Base-by-base conservation (phyloP, 2,888 invertebrate genomes). In the Acrobasis consociella region DNA sequence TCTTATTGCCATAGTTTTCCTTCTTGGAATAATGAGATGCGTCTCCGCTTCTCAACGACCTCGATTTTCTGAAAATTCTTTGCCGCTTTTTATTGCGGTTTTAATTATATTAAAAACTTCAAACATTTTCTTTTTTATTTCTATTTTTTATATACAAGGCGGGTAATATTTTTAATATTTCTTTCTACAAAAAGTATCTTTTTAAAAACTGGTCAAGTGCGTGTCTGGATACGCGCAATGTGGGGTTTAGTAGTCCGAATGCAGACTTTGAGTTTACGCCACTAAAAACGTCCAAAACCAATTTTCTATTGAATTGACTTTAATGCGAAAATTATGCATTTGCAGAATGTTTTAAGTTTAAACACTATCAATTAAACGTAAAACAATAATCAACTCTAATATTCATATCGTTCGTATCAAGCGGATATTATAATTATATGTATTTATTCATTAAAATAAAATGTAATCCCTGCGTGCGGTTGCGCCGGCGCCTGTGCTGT, bases 401-500 rank as follows among this genome's bases (percentile, higher is more conserved):
- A 3, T 13, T n/a, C 13, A 46, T 10, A n/a, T n/a, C n/a, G n/a
- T n/a, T n/a, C n/a, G n/a, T 46, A 56, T 42, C 11, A 52, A 52
- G 37, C 5, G 8, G 31, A 10, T 17, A 51, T 10, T 9, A 46
- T 46, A 13, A n/a, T 31, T 22, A 5, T 9, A 49, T 9, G 7
- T 15, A 59, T 31, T n/a, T 59, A 60, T 62, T 62, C 55, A 46
- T 62, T 9, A 55, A 38, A 62, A 61, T 55, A 38, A 59, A 59
- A 42, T 51, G 16, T 60, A 60, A 31, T 31, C 31, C 31, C 31
- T 58, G 46, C 50, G 67, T 70, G 73, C 65, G 72, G 69, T 65
- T 66, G 67, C 67, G 74, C 67, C 67, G 73, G 72, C 75, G 72
- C 72, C 68, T 62, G 53, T 50, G 62, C 63, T 61, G 22, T 2